Conservation (phyloP, 2,888 invertebrate species). For the Ctenicera cuprea region DNA sequence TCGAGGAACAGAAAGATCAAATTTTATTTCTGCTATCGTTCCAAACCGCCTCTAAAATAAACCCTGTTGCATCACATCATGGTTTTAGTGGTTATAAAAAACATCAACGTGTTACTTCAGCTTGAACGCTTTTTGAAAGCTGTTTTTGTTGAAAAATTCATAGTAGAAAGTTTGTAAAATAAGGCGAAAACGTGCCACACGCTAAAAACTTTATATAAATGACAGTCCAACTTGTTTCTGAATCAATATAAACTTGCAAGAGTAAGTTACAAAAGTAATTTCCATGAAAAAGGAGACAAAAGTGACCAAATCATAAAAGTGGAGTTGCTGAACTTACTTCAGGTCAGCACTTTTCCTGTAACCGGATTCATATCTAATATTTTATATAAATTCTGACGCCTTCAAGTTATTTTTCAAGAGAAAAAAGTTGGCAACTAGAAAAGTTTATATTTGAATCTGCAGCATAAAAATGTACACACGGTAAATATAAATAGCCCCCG, state of each 20-base stretch:
- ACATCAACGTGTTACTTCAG: too few relatives aligned
- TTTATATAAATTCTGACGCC: too few relatives aligned
- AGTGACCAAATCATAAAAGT: slow-evolving; percentile 19
- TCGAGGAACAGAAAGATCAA: too few relatives aligned
- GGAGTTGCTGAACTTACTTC: slow-evolving; percentile 4
- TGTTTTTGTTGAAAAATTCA: slow-evolving; percentile 2
- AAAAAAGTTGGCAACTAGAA: not conserved
- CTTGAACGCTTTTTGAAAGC: too few relatives aligned
- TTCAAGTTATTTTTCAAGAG: too few relatives aligned
- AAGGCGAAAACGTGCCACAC: slow-evolving; percentile 10
- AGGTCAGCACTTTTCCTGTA: not conserved
- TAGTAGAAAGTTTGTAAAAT: slow-evolving; percentile 23
- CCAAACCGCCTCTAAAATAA: too few relatives aligned
- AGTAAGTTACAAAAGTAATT: slow-evolving; percentile 28
- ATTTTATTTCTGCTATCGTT: not conserved
- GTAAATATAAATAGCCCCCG: slow-evolving; percentile 1
- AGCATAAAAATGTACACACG: not conserved
- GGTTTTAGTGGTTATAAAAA: too few relatives aligned
- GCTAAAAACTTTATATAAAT: slow-evolving; percentile 23
- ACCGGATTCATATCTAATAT: too few relatives aligned
- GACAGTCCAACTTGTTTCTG: slow-evolving; percentile 26
- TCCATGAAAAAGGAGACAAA: slow-evolving; percentile 22
- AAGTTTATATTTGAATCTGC: not conserved
- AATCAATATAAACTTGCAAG: slow-evolving; percentile 24
- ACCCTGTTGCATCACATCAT: too few relatives aligned